Conservation (phyloP, 2,113 vertebrate genomes). For the Brienomyrus longianalis region DNA sequence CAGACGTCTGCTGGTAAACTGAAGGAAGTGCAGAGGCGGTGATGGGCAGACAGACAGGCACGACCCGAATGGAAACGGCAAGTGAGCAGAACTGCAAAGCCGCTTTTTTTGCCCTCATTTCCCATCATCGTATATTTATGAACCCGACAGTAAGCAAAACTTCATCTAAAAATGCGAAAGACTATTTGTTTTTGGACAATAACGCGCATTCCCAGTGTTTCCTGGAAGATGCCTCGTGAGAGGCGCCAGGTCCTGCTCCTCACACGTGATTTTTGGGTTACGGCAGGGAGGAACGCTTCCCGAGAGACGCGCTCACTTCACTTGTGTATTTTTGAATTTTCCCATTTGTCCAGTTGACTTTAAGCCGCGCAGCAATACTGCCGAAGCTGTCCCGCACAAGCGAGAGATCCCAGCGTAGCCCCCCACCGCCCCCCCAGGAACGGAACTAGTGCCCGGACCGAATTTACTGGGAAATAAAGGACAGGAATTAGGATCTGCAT, state of each 20-base stretch:
- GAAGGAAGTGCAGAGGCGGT: neutral
- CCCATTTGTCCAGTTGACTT: neutral
- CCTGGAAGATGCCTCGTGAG: neutral
- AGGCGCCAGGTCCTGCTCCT: neutral
- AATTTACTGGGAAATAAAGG: neutral
- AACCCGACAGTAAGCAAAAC: neutral
- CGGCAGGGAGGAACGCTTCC: neutral
- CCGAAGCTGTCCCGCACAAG: neutral
- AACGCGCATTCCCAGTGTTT: neutral
- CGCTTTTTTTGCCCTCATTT: neutral
- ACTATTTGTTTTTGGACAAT: neutral
- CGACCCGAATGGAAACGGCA: neutral
- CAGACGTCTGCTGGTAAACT: neutral
- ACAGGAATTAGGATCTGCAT: neutral
- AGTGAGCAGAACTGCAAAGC: neutral
- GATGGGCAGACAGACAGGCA: neutral
- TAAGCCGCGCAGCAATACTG: neutral
- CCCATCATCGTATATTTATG: neutral
- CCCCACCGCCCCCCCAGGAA: neutral
- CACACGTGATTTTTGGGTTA: neutral
- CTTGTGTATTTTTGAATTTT: neutral
- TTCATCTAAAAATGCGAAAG: neutral
- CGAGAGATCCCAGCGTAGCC: neutral
- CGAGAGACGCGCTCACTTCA: neutral
- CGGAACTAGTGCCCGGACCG: neutral